Evolutionary conservation across 2,797 vertebrate genomes (phyloP).

Genomic region (Gila robusta): DNA sequence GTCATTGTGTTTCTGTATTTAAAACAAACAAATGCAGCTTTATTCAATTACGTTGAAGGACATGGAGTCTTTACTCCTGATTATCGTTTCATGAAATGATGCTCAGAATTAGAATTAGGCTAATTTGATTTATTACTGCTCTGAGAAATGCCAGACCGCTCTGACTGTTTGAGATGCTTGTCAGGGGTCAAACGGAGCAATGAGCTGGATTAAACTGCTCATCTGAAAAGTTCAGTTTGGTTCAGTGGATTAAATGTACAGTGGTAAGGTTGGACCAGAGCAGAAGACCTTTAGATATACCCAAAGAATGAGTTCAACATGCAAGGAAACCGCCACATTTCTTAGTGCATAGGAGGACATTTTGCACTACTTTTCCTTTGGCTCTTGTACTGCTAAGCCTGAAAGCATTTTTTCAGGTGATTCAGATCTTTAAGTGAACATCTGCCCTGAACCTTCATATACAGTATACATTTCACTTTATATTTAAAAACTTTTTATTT

Average conservation of each 20-base stretch:
- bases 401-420: not conserved
- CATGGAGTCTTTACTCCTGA: slow-evolving; percentile 76
- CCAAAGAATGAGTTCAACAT: not conserved
- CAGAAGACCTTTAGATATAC: slow-evolving; percentile 56
- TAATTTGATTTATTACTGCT: slow-evolving; percentile 79
- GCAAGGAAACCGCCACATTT: not conserved
- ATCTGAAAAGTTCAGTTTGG: slow-evolving; percentile 69
- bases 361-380: not conserved
- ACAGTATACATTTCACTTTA: not conserved
- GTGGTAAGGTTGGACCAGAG: slow-evolving; percentile 13
- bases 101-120: slow-evolving; percentile 80
- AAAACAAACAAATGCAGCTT: slow-evolving; percentile 80
- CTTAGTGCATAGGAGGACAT: not conserved
- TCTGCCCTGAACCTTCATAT: not conserved
- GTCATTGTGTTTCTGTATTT: slow-evolving; percentile 65
- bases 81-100: slow-evolving; percentile 81
- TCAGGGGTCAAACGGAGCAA: slow-evolving; percentile 68
- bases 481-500: not conserved
- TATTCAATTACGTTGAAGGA: slow-evolving; percentile 81
- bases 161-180: slow-evolving; percentile 74
- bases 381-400: not conserved
- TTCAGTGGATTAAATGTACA: slow-evolving; percentile 61
- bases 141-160: slow-evolving; percentile 73
- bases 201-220: slow-evolving; percentile 59
- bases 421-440: not conserved